Base-by-base conservation (phyloP, 2,113 vertebrate species). In the Anser brachyrhynchus region DNA sequence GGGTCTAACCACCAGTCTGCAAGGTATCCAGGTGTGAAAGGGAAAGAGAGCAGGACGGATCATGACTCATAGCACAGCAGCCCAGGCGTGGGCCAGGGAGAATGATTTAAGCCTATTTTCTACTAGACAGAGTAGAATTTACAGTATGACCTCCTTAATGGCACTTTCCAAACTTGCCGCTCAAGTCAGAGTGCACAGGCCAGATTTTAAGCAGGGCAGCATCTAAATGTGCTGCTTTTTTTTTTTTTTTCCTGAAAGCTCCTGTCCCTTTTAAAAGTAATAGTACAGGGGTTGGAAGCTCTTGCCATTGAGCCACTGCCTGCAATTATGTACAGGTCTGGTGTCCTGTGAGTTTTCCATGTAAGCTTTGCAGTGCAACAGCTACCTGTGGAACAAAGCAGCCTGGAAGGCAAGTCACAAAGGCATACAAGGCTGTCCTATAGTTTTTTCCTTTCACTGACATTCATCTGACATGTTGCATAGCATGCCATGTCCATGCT, bases 381-480 rank as follows among this genome's bases (percentile, higher is more conserved):
- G 21, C 33, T 58, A n/a, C n/a, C 23, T 89, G 54, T 51, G 55
- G 51, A 74, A 86, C 0, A 3, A 26, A 85, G 35, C 18, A 37
- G 14, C 35, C 57, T 84, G 86, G 61, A 83, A 26, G 39, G 39
- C 37, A 79, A 66, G 37, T 23, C 23, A 20, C 39, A 86, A 54
- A 21, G 44, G 46, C 31, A 55, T 10, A 44, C 0, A 0, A 2
- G 15, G 33, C 20, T 55, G 17, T 76, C 11, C 37, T 71, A 21
- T 2, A 0, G 14, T 55, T 11, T 73, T 67, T 51, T 66, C 41
- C 26, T 77, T 78, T 74, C 65, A 69, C 35, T 77, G 72, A 80
- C 71, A 59, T 6, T 51, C 8, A 6, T 15, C 12, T 0, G 2
- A 52, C 0, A 0, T 7, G 11, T 17, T 94, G 49, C 57, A 78